Evolutionary conservation across 1,140 invertebrate genomes (phyloP), one percentile per base, ranked within the genome.

Genomic region (Holotrichia oblita): DNA sequence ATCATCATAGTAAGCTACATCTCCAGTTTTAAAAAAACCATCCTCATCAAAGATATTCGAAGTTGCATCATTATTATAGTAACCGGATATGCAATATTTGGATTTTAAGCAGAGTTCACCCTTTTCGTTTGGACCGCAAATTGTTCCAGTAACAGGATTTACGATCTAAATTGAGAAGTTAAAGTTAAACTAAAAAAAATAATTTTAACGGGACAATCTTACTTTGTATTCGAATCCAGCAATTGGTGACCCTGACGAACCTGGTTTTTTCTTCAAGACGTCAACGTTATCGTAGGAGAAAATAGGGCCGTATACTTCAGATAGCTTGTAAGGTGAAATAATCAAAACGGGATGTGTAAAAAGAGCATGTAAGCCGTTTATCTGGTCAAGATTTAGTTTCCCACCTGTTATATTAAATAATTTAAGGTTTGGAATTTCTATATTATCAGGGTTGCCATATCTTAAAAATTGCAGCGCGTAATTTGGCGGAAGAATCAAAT

Each of bases 1-100:
- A 74, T 91, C 87, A 80, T 94, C 92, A 77, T 91, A 89, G 79
- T 91, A 93, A 0, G 89, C 91, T 40, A 94, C 87, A 84, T 94
- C 93, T 40, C 93, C 93, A 78, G 93, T 93, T 83, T 90, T 89
- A 9, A 93, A 87, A 82, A 87, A 91, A 8, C 88, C 89, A 64
- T 94, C 91, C 20, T 85, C 83, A 79, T 92, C 90, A 24, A 92
- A 87, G 0, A 87, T 91, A 44, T 91, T 89, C 12, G 44, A n/a
- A 0, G 88, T 83, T 0, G 93, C 94, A 78, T 82, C 80, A 2
- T 27, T 9, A 2, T 80, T 79, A 72, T 78, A 79, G 55, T 81
- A 83, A 0, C 80, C 80, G 7, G 44, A 55, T 79, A 79, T 80
- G 4, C 40, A 3, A 42, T 78, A 79, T n/a, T 40, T 22, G 7